Evolutionary conservation across 2,113 vertebrate genomes (phyloP).

Genomic region (Elgaria multicarinata): DNA sequence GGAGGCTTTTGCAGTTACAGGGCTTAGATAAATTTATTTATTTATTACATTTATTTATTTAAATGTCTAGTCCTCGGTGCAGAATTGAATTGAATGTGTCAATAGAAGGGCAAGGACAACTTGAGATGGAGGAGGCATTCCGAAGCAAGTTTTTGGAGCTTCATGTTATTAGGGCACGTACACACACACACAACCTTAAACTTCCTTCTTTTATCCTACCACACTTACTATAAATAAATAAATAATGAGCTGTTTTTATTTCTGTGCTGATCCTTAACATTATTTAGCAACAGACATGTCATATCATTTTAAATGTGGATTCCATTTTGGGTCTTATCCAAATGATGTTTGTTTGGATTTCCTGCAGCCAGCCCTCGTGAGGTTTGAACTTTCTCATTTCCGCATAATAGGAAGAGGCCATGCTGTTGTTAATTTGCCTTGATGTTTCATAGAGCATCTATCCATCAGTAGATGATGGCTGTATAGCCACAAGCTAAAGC

Average conservation of each 20-base stretch:
- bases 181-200: background rate
- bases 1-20: background rate
- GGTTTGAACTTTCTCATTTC: background rate
- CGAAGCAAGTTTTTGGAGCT: background rate
- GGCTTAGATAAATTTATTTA: background rate
- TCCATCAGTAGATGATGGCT: background rate
- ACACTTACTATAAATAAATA: background rate
- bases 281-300: background rate
- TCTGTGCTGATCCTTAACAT: background rate
- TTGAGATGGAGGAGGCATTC: background rate
- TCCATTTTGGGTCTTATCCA: background rate
- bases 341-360: background rate
- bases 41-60: too few species aligned
- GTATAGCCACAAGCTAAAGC: background rate
- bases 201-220: background rate
- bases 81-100: background rate
- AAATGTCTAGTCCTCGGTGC: background rate
- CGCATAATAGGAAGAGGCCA: background rate
- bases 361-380: background rate
- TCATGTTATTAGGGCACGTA: background rate
- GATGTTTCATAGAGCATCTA: background rate
- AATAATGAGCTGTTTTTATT: background rate
- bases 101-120: background rate
- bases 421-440: background rate
- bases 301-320: background rate